These are phyloP conservation scores for Agrilus biguttatus DNA, from an alignment of 2,888 invertebrate species.

Conservation along the genomic window DNA sequence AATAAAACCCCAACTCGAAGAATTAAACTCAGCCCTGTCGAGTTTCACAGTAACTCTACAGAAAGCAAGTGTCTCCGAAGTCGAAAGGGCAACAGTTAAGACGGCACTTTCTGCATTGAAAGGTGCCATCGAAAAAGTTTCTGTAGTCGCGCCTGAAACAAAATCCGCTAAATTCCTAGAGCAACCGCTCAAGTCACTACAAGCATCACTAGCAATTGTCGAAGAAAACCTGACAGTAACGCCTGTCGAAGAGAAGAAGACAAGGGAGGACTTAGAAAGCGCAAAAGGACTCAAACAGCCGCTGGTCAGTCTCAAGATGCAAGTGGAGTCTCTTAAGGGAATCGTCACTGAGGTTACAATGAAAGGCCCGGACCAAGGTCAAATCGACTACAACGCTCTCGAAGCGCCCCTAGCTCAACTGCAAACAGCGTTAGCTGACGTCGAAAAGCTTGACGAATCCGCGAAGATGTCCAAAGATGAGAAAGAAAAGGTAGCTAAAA, in stretches of 20 bases:
- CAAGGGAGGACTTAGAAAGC: neutral
- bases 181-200: neutral
- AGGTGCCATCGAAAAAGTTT: constrained; percentile 1
- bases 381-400: neutral
- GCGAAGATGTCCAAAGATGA: too few species aligned
- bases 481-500: too few species aligned
- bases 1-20: too few species aligned
- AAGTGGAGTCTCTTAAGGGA: neutral
- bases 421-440: constrained; percentile 1
- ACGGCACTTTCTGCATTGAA: neutral
- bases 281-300: neutral
- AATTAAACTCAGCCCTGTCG: too few species aligned
- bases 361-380: too few species aligned
- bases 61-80: neutral
- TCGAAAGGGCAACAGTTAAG: constrained; percentile 3
- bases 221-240: neutral
- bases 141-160: constrained; percentile 1
- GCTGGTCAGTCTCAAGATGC: neutral
- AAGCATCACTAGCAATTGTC: neutral
- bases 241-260: too few species aligned
- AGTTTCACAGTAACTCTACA: neutral
- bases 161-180: constrained; percentile 4
- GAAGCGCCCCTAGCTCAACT: constrained; percentile 3
- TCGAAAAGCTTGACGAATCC: neutral
- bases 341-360: neutral